A percentile compares a stretch with the other conserved stretches of the same genome.
Evolutionary conservation across 2,797 vertebrate genomes (phyloP).

Genomic region (Pseudomugil gertrudae): DNA sequence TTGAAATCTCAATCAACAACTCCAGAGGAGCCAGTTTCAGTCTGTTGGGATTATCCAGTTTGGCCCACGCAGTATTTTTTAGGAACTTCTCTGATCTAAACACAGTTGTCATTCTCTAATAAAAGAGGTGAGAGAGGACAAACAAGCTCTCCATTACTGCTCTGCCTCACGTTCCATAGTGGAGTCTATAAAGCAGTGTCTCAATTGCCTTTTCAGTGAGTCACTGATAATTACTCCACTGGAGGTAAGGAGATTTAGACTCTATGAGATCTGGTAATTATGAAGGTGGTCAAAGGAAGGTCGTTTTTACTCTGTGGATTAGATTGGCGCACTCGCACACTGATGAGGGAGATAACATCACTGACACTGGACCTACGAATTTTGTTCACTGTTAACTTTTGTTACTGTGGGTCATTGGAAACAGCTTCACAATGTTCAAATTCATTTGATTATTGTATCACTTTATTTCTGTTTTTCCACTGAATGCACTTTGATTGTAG

Average conservation of each 20-base stretch:
- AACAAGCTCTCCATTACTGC: slow-evolving; percentile 72
- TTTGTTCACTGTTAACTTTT: slow-evolving; percentile 34
- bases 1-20: slow-evolving; percentile 27
- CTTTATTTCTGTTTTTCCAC: neutral
- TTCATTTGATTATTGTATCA: neutral
- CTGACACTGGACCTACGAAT: slow-evolving; percentile 32
- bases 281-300: slow-evolving; percentile 78
- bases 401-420: slow-evolving; percentile 29
- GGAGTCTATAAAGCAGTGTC: slow-evolving; percentile 76
- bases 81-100: slow-evolving; percentile 51
- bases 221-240: slow-evolving; percentile 80
- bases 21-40: slow-evolving; percentile 26
- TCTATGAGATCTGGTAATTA: slow-evolving; percentile 75
- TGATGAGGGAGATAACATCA: slow-evolving; percentile 57
- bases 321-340: slow-evolving; percentile 49
- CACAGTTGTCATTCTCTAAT: slow-evolving; percentile 57
- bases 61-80: slow-evolving; percentile 50
- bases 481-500: neutral
- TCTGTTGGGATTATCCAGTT: slow-evolving; percentile 42
- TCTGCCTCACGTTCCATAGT: slow-evolving; percentile 68
- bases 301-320: slow-evolving; percentile 76
- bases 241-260: slow-evolving; percentile 79
- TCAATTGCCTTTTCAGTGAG: slow-evolving; percentile 79
- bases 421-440: neutral
- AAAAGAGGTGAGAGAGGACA: slow-evolving; percentile 63